phyloP scores from a whole-genome alignment of 2,888 invertebrate species.

The Mimachlamys varia region DNA sequence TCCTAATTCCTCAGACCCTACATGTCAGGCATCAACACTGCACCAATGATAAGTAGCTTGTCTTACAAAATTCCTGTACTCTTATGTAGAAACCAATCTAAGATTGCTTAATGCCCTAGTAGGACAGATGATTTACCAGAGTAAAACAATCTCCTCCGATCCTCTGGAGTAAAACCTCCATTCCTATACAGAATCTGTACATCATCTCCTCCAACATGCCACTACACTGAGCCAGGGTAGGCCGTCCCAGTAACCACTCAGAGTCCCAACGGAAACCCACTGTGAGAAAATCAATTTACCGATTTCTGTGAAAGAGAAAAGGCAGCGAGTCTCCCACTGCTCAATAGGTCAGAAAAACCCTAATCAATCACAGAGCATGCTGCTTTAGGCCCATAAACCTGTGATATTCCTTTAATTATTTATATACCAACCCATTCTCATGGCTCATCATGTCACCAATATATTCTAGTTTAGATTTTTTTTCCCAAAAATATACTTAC shows the following conservation, averaged over 20 bases:
- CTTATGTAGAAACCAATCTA: no score
- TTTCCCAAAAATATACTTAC: no score
- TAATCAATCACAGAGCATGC: neutral
- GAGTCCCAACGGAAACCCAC: neutral
- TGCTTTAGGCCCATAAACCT: neutral
- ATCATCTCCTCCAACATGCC: neutral
- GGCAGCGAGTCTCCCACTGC: neutral
- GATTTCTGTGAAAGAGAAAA: conserved; percentile 6
- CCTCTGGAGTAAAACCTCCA: neutral
- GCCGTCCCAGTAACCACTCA: neutral
- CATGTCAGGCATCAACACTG: no score
- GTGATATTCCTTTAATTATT: neutral
- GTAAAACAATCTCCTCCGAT: neutral
- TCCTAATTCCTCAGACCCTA: no score
- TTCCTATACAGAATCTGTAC: neutral
- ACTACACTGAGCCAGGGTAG: neutral
- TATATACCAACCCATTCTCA: neutral
- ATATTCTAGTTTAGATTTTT: neutral
- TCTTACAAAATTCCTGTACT: no score
- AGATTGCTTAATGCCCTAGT: neutral
- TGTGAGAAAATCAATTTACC: conserved; percentile 15
- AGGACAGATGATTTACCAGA: neutral
- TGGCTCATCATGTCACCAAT: neutral
- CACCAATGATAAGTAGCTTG: no score
- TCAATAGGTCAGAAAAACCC: conserved; percentile 1